Percentiles rank a stretch among this genome's conserved stretches.
phyloP scores from a whole-genome alignment of 2,797 vertebrate species.

The Girardinus metallicus region DNA sequence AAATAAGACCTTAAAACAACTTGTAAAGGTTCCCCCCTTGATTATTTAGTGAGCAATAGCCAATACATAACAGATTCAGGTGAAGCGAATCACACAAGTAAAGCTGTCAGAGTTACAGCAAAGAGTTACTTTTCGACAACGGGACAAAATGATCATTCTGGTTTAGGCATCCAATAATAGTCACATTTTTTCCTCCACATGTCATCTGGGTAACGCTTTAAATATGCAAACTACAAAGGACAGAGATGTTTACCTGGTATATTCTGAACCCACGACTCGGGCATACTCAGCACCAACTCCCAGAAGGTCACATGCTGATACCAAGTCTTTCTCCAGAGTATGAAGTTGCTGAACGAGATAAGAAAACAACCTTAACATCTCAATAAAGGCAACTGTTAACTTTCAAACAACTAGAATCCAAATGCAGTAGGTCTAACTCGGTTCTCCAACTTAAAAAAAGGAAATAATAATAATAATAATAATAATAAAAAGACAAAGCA shows the following conservation, averaged over 20 bases:
- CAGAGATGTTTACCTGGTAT: conserved; percentile 86
- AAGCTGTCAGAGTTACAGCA: background rate
- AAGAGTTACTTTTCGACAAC: background rate
- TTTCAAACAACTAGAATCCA: background rate
- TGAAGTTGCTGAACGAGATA: conserved; percentile 90
- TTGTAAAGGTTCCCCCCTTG: background rate
- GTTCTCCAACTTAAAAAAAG: background rate
- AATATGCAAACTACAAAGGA: background rate
- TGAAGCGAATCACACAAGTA: background rate
- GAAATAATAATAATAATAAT: background rate
- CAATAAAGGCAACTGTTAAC: background rate
- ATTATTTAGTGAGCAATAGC: background rate
- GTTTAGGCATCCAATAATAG: background rate
- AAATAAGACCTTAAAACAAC: background rate
- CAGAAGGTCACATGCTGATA: conserved; percentile 95
- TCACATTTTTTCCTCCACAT: background rate
- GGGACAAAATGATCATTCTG: background rate
- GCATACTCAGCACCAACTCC: conserved; percentile 97
- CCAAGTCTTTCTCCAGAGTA: conserved; percentile 97
- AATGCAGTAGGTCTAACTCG: background rate
- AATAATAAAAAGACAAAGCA: background rate
- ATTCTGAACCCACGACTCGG: conserved; percentile 96
- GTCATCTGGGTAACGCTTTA: background rate
- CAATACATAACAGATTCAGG: background rate
- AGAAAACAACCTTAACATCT: background rate